These are phyloP conservation scores for Saturnia japonica DNA, from an alignment of 2,888 invertebrate species.

Conservation along the genomic window DNA sequence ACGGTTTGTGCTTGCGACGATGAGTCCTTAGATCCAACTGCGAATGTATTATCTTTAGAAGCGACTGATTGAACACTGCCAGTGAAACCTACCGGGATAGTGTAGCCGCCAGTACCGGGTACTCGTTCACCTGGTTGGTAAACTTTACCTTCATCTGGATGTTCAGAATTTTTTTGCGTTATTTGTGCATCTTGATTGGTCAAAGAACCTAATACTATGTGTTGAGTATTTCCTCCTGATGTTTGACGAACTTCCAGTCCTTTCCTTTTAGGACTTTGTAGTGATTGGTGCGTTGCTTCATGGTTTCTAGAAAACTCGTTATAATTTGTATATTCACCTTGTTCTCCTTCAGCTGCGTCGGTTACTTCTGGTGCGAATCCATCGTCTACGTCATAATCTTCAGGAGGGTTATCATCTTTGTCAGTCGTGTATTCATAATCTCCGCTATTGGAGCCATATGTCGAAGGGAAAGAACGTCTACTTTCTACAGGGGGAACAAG, in stretches of 20 bases:
- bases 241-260: slow-evolving; percentile 72
- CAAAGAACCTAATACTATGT: slow-evolving; percentile 82
- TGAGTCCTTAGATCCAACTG: slow-evolving; percentile 80
- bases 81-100: slow-evolving; percentile 85
- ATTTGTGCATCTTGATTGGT: slow-evolving; percentile 83
- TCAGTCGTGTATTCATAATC: slow-evolving; percentile 68
- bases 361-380: slow-evolving; percentile 59
- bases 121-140: slow-evolving; percentile 85
- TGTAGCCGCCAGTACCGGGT: slow-evolving; percentile 85
- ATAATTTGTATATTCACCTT: slow-evolving; percentile 83
- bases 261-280: slow-evolving; percentile 57
- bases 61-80: slow-evolving; percentile 86
- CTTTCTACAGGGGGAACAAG: slow-evolving; percentile 51
- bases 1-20: slow-evolving; percentile 87
- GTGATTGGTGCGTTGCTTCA: slow-evolving; percentile 62
- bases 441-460: slow-evolving; percentile 47
- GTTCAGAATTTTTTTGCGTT: slow-evolving; percentile 80
- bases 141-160: slow-evolving; percentile 79
- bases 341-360: slow-evolving; percentile 73
- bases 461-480: slow-evolving; percentile 62
- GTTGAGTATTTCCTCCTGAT: slow-evolving; percentile 83
- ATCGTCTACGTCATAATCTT: slow-evolving; percentile 73
- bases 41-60: slow-evolving; percentile 81
- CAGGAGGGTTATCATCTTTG: slow-evolving; percentile 60
- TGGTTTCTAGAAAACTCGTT: slow-evolving; percentile 77